Conservation (phyloP, 2,888 invertebrate genomes). For the Leptura quadrifasciata region DNA sequence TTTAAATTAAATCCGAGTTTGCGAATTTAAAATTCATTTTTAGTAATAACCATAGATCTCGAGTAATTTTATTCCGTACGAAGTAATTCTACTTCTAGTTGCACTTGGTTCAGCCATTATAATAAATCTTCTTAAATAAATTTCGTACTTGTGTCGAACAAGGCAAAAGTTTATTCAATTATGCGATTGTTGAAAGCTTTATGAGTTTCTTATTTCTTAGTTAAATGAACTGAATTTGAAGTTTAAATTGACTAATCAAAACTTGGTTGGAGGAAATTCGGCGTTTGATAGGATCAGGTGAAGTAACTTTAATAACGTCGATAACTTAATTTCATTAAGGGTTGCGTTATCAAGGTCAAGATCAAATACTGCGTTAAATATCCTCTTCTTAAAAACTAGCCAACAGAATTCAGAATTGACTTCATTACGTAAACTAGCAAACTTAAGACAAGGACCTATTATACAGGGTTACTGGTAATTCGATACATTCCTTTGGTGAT, state of each 20-base stretch:
- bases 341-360: too few species aligned
- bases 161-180: background rate
- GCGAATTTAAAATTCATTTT: background rate
- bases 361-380: too few species aligned
- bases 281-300: background rate
- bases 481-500: too few species aligned
- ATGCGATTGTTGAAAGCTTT: background rate
- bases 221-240: background rate
- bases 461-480: too few species aligned
- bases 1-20: background rate
- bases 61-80: background rate
- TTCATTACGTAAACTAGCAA: too few species aligned
- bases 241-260: slow-evolving; percentile 1
- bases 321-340: background rate
- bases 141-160: background rate
- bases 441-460: too few species aligned
- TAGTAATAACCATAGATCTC: background rate
- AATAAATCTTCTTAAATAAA: background rate
- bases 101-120: background rate
- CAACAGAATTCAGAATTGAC: too few species aligned
- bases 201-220: background rate
- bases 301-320: background rate
- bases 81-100: too few species aligned
- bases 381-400: too few species aligned
- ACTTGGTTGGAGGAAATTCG: background rate